Percentiles rank a stretch among this genome's conserved stretches.
Conservation (phyloP, 2,113 vertebrate genomes). For the rabbit (Oryctolagus cuniculus) region mOryCun1.1 NC_091439.1:12086501-12087000, state of each 20-base stretch:
- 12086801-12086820: conserved; percentile 92
- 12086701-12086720: conserved; percentile 85
- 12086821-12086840: conserved; percentile 90
- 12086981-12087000: conserved; percentile 83
- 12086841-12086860: conserved; percentile 83
- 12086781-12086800: conserved; percentile 91
- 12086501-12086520: conserved; percentile 84
- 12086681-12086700: conserved; percentile 80
- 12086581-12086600: conserved; percentile 79
- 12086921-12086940: conserved; percentile 83
- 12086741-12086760: conserved; percentile 89
- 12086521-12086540: conserved; percentile 79
- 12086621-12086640: conserved; percentile 82
- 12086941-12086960: conserved; percentile 89
- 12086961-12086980: conserved; percentile 79
- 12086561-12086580: conserved; percentile 76
- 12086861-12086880: conserved; percentile 65
- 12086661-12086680: conserved; percentile 85
- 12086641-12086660: conserved; percentile 83
- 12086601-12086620: conserved; percentile 73
- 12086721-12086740: conserved; percentile 88
- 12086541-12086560: conserved; percentile 80
- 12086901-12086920: conserved; percentile 83
- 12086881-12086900: conserved; percentile 83
- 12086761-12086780: conserved; percentile 91